Percentiles rank a stretch among this genome's conserved stretches.
Conservation (phyloP, 2,888 invertebrate species). For the Coelopa pilipes region DNA sequence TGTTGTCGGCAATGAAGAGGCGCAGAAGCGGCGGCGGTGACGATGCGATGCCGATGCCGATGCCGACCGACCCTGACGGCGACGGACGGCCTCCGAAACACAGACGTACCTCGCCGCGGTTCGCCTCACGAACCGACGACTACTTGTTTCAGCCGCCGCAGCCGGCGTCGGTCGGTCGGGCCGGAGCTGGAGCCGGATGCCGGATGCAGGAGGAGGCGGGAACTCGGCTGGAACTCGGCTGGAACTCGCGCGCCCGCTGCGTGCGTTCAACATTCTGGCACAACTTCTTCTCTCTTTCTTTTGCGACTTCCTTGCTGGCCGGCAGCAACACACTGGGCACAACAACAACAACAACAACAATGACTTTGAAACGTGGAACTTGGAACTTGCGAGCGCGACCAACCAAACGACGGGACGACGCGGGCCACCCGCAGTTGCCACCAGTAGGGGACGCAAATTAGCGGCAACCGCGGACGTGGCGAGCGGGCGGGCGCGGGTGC, state of each 20-base stretch:
- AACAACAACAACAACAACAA: neutral
- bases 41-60: constrained; percentile 1
- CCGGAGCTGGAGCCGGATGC: neutral
- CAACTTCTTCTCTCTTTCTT: neutral
- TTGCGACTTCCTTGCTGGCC: neutral
- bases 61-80: constrained; percentile 4
- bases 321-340: constrained; percentile 6
- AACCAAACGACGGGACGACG: no score
- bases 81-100: constrained; percentile 40
- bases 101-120: constrained; percentile 59
- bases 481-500: neutral
- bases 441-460: neutral
- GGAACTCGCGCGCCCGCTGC: neutral
- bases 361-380: neutral
- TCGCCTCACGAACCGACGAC: constrained; percentile 49
- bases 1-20: constrained; percentile 26
- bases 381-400: neutral
- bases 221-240: neutral
- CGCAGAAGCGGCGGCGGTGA: constrained; percentile 20
- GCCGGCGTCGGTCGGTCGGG: constrained; percentile 35
- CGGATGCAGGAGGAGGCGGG: constrained; percentile 14
- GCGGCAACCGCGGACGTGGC: neutral
- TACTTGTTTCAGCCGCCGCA: constrained; percentile 50
- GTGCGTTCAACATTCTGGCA: neutral
- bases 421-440: neutral